These are phyloP conservation scores for Nomada fabriciana DNA, from an alignment of 2,888 invertebrate species.

Conservation along the genomic window DNA sequence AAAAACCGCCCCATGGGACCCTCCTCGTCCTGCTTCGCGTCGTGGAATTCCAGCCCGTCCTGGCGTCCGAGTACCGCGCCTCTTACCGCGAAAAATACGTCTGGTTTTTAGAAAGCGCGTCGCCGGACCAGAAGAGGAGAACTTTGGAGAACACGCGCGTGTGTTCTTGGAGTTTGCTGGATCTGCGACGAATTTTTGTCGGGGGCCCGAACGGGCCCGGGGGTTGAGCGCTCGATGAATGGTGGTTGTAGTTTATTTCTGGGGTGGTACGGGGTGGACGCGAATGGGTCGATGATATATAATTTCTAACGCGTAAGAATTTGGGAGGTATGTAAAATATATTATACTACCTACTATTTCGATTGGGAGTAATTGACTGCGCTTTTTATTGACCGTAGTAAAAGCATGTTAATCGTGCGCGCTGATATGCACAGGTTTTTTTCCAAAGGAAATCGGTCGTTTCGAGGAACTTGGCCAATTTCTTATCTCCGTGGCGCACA, in stretches of 20 bases:
- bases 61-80: constrained; percentile 45
- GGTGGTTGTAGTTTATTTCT: no score
- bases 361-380: no score
- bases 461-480: constrained; percentile 34
- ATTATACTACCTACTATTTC: no score
- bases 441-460: not conserved
- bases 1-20: constrained; percentile 66
- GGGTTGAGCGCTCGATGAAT: no score
- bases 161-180: not conserved
- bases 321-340: no score
- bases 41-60: constrained; percentile 65
- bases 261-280: no score
- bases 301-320: no score
- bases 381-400: no score
- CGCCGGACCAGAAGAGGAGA: not conserved
- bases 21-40: constrained; percentile 43
- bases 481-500: constrained; percentile 18
- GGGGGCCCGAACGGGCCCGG: no score
- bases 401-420: not conserved
- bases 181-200: not conserved
- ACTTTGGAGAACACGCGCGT: not conserved
- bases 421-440: not conserved
- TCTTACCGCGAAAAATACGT: constrained; percentile 76
- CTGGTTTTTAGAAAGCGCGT: constrained; percentile 76
- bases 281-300: no score